These are phyloP conservation scores for Ochropleura plecta DNA, from an alignment of 2,888 invertebrate genomes.

Conservation along the genomic window DNA sequence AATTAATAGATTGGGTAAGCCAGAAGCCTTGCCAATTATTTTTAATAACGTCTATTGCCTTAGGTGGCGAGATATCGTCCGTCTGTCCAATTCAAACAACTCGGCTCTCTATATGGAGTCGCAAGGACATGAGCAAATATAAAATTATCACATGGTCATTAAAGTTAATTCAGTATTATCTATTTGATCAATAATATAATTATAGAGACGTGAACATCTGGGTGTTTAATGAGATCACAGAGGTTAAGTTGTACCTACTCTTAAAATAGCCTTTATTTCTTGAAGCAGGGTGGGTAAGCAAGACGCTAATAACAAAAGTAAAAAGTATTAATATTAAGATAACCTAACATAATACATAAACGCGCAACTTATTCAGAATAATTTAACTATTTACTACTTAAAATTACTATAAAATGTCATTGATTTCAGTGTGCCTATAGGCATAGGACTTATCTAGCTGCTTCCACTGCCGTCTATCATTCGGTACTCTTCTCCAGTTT, in stretches of 20 bases:
- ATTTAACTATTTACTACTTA: too few species aligned
- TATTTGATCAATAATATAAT: slow-evolving; percentile 23
- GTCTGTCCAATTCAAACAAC: slow-evolving; percentile 32
- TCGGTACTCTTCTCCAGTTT: too few species aligned
- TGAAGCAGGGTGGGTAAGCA: too few species aligned
- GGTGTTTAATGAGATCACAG: not conserved
- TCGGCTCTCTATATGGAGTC: slow-evolving; percentile 47
- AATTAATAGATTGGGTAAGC: slow-evolving; percentile 14
- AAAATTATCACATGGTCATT: slow-evolving; percentile 38
- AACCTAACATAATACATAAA: too few species aligned
- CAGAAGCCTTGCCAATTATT: slow-evolving; percentile 38
- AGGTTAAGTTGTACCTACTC: not conserved
- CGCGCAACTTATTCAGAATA: too few species aligned
- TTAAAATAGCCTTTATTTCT: too few species aligned
- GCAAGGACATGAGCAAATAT: slow-evolving; percentile 55
- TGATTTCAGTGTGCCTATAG: too few species aligned
- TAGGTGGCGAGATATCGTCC: slow-evolving; percentile 17
- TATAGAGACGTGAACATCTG: slow-evolving; percentile 8
- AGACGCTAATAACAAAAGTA: too few species aligned
- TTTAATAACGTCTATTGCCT: slow-evolving; percentile 28
- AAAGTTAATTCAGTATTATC: slow-evolving; percentile 45
- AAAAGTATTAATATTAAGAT: too few species aligned
- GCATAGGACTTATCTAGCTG: too few species aligned
- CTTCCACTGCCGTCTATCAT: too few species aligned
- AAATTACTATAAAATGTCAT: too few species aligned